Evolutionary conservation across 2,888 invertebrate species (phyloP).

Genomic region (Physocephala rufipes): DNA sequence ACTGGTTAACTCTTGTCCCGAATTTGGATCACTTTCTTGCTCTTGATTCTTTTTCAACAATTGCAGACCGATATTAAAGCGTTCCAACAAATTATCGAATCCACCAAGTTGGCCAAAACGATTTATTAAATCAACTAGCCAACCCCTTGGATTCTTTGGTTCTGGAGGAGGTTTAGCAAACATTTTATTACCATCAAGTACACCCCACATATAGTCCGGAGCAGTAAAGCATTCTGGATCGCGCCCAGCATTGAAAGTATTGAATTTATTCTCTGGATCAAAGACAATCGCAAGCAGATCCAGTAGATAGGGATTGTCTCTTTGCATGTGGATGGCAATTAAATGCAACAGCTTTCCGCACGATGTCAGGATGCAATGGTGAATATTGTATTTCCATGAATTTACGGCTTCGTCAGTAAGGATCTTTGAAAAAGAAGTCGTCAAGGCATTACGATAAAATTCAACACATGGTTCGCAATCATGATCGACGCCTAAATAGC

Average conservation of each 20-base stretch:
- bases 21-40: slow-evolving; percentile 52
- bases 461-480: slow-evolving; percentile 90
- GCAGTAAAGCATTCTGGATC: slow-evolving; percentile 62
- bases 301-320: slow-evolving; percentile 91
- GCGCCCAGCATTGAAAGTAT: slow-evolving; percentile 64
- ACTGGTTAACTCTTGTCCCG: slow-evolving; percentile 38
- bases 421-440: slow-evolving; percentile 94
- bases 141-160: slow-evolving; percentile 87
- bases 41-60: slow-evolving; percentile 68
- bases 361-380: slow-evolving; percentile 92
- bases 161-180: slow-evolving; percentile 74
- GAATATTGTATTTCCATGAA: slow-evolving; percentile 97
- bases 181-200: slow-evolving; percentile 75
- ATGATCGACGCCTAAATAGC: slow-evolving; percentile 78
- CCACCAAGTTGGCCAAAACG: slow-evolving; percentile 90
- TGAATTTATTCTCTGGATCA: slow-evolving; percentile 94
- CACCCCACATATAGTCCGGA: slow-evolving; percentile 66
- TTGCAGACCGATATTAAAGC: slow-evolving; percentile 80
- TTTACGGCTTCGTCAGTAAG: slow-evolving; percentile 97
- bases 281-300: slow-evolving; percentile 93
- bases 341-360: slow-evolving; percentile 92
- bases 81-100: slow-evolving; percentile 83
- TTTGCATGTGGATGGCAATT: slow-evolving; percentile 87
- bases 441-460: slow-evolving; percentile 93
- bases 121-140: slow-evolving; percentile 96